phyloP scores from a whole-genome alignment of 2,797 vertebrate genomes.

The Tympanoctomys barrerae region DNA sequence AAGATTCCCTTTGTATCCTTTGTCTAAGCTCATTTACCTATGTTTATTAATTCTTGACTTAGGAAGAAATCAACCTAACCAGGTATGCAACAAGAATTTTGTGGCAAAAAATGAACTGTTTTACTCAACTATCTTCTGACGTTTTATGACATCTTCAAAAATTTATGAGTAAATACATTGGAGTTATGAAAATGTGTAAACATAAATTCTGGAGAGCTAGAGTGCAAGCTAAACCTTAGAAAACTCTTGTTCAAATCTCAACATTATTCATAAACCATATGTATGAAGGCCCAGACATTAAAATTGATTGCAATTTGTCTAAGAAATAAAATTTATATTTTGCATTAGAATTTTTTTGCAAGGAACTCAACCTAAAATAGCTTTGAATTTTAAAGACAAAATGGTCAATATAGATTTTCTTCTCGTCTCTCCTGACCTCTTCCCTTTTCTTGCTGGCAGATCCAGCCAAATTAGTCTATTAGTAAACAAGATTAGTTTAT shows the following conservation, averaged over 20 bases:
- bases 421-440: not conserved
- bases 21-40: not conserved
- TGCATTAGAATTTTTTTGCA: not conserved
- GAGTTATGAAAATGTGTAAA: not conserved
- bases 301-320: not conserved
- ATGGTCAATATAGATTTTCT: not conserved
- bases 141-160: constrained; percentile 44
- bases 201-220: not conserved
- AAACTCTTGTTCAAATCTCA: not conserved
- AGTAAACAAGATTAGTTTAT: not conserved
- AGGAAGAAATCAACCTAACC: not conserved
- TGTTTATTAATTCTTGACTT: not conserved
- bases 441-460: not conserved
- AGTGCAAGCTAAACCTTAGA: not conserved
- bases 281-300: not conserved
- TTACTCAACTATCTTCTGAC: not conserved
- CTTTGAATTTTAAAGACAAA: not conserved
- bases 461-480: not conserved
- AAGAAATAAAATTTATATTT: not conserved
- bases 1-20: not conserved
- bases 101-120: not conserved
- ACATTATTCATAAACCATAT: not conserved
- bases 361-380: not conserved
- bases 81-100: not conserved
- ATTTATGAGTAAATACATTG: not conserved